Conservation (phyloP, 2,113 vertebrate species). For the Marmota flaviventris region DNA sequence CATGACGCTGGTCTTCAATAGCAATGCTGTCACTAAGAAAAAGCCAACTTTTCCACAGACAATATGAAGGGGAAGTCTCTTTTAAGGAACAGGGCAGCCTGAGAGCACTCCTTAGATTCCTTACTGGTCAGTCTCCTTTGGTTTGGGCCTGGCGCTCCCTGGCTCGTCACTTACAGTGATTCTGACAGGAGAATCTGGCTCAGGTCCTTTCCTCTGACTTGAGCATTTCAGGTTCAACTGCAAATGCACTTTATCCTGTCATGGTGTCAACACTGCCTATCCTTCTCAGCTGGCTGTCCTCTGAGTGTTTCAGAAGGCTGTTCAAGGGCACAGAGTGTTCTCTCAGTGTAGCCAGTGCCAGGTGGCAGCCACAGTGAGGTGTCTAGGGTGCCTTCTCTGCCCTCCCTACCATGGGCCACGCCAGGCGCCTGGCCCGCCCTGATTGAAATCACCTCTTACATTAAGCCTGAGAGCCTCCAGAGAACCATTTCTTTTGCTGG, state of each 20-base stretch:
- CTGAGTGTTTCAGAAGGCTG: not conserved
- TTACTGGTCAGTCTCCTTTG: not conserved
- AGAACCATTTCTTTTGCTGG: not conserved
- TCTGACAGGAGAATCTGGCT: not conserved
- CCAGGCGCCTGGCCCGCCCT: not conserved
- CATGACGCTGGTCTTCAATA: not conserved
- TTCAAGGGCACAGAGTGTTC: not conserved
- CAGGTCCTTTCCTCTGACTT: not conserved
- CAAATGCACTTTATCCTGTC: not conserved
- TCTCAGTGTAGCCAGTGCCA: not conserved
- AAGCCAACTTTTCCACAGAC: not conserved
- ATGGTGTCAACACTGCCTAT: not conserved
- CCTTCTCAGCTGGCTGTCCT: not conserved
- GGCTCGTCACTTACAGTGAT: not conserved
- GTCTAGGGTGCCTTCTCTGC: too few relatives aligned
- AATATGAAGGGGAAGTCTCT: not conserved
- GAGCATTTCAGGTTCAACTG: not conserved
- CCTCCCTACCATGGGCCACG: accelerated
- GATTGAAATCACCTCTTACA: not conserved
- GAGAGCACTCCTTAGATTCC: not conserved
- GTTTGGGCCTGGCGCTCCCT: not conserved
- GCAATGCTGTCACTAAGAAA: not conserved
- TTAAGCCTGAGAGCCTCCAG: not conserved
- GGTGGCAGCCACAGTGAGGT: not conserved
- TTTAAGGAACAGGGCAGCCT: not conserved